Evolutionary conservation across 2,888 invertebrate genomes (phyloP).

Genomic region (Epiperipatus broadwayi): DNA sequence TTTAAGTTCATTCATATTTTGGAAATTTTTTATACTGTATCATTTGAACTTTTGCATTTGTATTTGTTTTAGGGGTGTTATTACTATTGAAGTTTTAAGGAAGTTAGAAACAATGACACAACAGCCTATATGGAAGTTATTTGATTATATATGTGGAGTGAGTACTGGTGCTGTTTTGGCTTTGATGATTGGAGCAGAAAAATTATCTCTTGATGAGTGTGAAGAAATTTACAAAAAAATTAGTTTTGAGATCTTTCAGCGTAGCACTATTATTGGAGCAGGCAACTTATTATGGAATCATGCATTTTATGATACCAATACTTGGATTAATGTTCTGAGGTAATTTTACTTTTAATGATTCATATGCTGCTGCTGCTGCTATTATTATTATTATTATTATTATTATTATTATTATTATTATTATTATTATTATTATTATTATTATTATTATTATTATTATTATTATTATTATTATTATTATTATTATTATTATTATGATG

Average conservation of each 20-base stretch:
- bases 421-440: no score
- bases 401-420: slow-evolving; percentile 9
- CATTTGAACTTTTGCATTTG: slow-evolving; percentile 16
- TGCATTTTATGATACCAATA: slow-evolving; percentile 64
- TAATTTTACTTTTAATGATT: no score
- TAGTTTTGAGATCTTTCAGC: slow-evolving; percentile 44
- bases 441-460: no score
- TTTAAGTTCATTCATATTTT: slow-evolving; percentile 5
- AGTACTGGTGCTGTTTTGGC: slow-evolving; percentile 65
- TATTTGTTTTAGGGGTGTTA: slow-evolving; percentile 42
- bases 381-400: no score
- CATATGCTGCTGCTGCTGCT: no score
- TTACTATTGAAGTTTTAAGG: slow-evolving; percentile 59
- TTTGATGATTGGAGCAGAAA: slow-evolving; percentile 44
- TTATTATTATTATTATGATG: no score
- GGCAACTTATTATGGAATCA: slow-evolving; percentile 61
- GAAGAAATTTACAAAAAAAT: slow-evolving; percentile 40
- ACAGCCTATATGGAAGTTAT: slow-evolving; percentile 45
- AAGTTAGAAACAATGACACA: slow-evolving; percentile 49
- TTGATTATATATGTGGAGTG: slow-evolving; percentile 68
- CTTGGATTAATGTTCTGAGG: slow-evolving; percentile 58
- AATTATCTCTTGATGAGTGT: slow-evolving; percentile 39
- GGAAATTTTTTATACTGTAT: no score
- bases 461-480: no score
- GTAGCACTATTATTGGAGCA: slow-evolving; percentile 45